Evolutionary conservation across 2,888 invertebrate species (phyloP), one percentile per base, ranked within the genome.

Genomic region (Cerastis rubricosa): DNA sequence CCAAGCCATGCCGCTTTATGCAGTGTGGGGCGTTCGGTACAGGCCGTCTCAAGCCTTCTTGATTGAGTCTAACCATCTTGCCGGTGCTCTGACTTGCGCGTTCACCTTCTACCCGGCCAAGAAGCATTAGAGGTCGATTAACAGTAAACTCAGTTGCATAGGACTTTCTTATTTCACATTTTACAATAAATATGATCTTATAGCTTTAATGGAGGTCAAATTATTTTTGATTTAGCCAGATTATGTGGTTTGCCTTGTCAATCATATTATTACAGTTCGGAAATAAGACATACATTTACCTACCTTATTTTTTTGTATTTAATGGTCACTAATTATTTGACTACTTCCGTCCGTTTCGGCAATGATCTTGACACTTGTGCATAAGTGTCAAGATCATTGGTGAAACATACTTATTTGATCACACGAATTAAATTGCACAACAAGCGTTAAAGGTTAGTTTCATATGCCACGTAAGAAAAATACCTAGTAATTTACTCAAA

Each of bases 371-470:
- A 35, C 35, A 35, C 35, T 35, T 35, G 35, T 45, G 25, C 11
- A 47, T 29, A 64, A 40, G 71, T 49, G 78, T 71, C 78, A 78
- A 78, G 78, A 78, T 78, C 78, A 78, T 71, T 78, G 78, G 66
- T 71, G 29, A 66, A 51, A 47, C 40, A 14, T n/a, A 63, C 63
- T 1, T 14, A 17, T 47, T 35, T 40, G 68, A 49, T 35, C 35
- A 35, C 51, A 25, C 17, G 35, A 54, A 8, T 71, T 70, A 40
- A 69, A 72, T 65, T 64, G 14, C 19, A 61, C 61, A 61, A 35
- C n/a, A 5, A 19, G 5, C 7, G 12, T 35, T 14, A 47, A 54
- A 45, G 49, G 47, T n/a, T 45, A 65, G 7, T 47, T 75, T 47
- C 45, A 47, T 35, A 35, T 3, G 35, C 35, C 35, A 3, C 35